A percentile compares a stretch with the other conserved stretches of the same genome.
Evolutionary conservation across 2,888 invertebrate species (phyloP).

Genomic region (Mimachlamys varia): DNA sequence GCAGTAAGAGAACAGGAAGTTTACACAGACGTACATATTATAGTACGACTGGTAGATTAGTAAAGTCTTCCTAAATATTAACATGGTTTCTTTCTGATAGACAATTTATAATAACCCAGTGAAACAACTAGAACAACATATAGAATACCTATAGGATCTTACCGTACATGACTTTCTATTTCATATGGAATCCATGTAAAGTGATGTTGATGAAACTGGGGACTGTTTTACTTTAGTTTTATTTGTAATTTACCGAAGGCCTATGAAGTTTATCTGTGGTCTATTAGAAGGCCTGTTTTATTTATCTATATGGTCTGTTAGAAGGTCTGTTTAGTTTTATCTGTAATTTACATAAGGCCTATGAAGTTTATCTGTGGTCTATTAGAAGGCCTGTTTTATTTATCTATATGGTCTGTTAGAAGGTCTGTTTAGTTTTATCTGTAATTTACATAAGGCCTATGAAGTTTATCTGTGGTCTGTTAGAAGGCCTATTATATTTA

Average conservation of each 20-base stretch:
- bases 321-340: no score
- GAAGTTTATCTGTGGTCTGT: background rate
- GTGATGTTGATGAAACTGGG: no score
- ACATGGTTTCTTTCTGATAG: no score
- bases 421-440: background rate
- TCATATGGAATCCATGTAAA: no score
- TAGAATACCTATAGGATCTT: no score
- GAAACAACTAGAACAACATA: no score
- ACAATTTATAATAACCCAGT: no score
- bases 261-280: background rate
- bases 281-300: background rate
- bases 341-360: background rate
- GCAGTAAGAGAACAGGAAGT: no score
- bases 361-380: background rate
- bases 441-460: background rate
- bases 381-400: background rate
- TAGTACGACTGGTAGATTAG: no score
- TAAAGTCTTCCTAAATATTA: no score
- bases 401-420: background rate
- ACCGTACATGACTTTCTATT: no score
- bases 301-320: background rate
- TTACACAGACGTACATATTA: no score
- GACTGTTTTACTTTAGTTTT: background rate
- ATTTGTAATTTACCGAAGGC: background rate
- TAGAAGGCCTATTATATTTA: background rate